Conservation (phyloP, 2,113 vertebrate species). For the Chlorodrepanis virens region DNA sequence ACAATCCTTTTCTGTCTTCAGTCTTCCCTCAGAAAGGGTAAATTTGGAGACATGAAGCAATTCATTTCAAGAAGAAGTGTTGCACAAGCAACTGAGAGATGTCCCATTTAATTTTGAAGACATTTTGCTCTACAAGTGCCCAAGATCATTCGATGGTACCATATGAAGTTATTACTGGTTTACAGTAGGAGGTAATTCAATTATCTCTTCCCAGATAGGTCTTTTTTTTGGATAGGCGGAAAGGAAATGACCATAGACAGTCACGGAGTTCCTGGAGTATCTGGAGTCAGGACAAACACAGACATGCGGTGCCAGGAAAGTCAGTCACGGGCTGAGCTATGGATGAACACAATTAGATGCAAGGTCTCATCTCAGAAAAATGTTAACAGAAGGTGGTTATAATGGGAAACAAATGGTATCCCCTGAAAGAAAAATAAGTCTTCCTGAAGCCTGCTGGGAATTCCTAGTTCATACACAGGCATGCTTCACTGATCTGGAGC, state of each 20-base stretch:
- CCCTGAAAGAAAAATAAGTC: conserved; percentile 55
- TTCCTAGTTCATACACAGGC: conserved; percentile 38
- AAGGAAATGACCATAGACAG: not conserved
- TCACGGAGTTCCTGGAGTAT: not conserved
- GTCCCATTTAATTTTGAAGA: not conserved
- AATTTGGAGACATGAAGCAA: not conserved
- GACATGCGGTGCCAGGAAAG: conserved; percentile 29
- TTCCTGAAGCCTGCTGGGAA: conserved; percentile 46
- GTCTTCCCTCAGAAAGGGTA: not conserved
- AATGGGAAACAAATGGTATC: conserved; percentile 64
- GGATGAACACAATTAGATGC: conserved; percentile 37
- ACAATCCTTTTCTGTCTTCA: not conserved
- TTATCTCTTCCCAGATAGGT: not conserved
- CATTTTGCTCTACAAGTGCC: not conserved
- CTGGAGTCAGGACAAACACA: conserved; percentile 10
- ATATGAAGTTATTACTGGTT: not conserved
- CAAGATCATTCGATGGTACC: not conserved
- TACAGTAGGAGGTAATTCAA: not conserved
- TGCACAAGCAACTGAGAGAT: not conserved
- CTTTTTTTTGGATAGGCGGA: not conserved
- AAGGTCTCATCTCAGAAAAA: conserved; percentile 58
- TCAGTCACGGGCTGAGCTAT: conserved; percentile 13
- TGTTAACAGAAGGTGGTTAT: conserved; percentile 54
- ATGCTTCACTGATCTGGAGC: conserved; percentile 22
- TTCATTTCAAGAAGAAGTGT: not conserved